phyloP scores from a whole-genome alignment of 1,140 invertebrate genomes.

The Acyrthosiphon pisum region DNA sequence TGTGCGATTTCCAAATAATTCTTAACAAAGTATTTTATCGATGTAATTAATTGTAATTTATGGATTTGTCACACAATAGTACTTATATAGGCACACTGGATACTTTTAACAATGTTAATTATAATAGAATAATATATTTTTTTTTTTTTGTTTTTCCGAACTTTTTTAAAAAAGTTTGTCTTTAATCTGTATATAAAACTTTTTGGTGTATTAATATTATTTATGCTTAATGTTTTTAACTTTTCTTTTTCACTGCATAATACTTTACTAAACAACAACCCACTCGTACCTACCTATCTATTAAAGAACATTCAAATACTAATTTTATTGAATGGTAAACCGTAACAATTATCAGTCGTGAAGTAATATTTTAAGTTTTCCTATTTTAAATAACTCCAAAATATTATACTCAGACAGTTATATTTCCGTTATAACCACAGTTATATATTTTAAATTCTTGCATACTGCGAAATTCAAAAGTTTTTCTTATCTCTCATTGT shows the following conservation, averaged over 20 bases:
- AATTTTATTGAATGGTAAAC: no score
- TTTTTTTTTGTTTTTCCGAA: not conserved
- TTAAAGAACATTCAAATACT: no score
- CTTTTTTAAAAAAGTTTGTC: not conserved
- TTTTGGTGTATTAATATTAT: not conserved
- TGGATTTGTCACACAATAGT: not conserved
- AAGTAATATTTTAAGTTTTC: no score
- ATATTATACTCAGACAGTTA: not conserved
- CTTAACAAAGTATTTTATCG: not conserved
- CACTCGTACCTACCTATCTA: no score
- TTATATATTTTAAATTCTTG: not conserved
- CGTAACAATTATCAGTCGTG: no score
- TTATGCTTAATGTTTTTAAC: not conserved
- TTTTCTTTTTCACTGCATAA: not conserved
- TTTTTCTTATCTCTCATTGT: not conserved
- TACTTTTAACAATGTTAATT: not conserved
- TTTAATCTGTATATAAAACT: not conserved
- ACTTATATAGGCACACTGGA: not conserved
- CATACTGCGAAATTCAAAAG: not conserved
- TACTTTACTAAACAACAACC: not conserved
- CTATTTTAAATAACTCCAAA: not conserved
- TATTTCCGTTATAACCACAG: not conserved
- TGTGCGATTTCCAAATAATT: not conserved
- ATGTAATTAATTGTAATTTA: slow-evolving; percentile 16
- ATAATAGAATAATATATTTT: not conserved